A percentile compares a stretch with the other conserved stretches of the same genome.
Conservation (phyloP, 2,888 invertebrate genomes). For the Eupithecia centaureata region DNA sequence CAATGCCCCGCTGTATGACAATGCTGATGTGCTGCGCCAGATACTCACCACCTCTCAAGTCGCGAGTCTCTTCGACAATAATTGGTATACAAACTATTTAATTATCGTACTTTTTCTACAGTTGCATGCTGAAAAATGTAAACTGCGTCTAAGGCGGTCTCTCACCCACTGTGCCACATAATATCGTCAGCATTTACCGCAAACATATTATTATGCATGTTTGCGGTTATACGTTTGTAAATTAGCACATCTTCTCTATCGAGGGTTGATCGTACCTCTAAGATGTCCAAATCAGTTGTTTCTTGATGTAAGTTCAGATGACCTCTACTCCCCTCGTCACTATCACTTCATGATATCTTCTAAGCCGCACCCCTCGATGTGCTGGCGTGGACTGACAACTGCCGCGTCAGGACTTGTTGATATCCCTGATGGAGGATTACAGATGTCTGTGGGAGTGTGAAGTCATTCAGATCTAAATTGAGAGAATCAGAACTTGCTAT, state of each 20-base stretch:
- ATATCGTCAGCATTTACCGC: not conserved
- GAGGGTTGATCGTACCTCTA: not conserved
- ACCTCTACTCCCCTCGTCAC: slow-evolving; percentile 14
- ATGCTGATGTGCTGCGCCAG: no score
- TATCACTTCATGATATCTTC: slow-evolving; percentile 28
- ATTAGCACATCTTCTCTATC: not conserved
- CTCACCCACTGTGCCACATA: not conserved
- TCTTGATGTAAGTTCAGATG: slow-evolving; percentile 25
- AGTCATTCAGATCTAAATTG: not conserved
- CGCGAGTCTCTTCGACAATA: no score
- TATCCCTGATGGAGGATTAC: slow-evolving; percentile 32
- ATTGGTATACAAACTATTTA: not conserved
- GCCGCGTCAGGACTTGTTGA: slow-evolving; percentile 35
- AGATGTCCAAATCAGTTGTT: slow-evolving; percentile 13
- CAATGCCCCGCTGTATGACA: no score
- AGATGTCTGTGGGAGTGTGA: slow-evolving; percentile 3
- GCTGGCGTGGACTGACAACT: slow-evolving; percentile 40
- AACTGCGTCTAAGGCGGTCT: not conserved
- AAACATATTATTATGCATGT: not conserved
- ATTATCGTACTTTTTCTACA: not conserved
- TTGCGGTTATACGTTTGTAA: no score
- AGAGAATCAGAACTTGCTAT: not conserved
- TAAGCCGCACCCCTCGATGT: slow-evolving; percentile 19
- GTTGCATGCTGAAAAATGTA: not conserved
- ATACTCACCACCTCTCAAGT: no score